phyloP scores from a whole-genome alignment of 2,797 vertebrate species.

The Microtus californicus region DNA sequence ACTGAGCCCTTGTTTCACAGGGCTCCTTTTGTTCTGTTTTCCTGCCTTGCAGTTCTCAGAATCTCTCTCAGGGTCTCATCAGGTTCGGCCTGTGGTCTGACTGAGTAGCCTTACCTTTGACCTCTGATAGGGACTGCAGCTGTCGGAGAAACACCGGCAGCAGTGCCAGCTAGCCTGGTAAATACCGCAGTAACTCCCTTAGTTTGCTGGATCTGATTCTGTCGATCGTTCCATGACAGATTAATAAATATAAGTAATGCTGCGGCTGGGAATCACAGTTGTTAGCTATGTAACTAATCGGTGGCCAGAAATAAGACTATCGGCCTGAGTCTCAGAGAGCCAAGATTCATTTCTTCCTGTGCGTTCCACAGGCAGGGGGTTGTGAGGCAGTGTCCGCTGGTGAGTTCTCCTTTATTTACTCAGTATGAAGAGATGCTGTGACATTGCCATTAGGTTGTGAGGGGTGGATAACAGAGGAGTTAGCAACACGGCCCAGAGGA shows the following conservation, averaged over 20 bases:
- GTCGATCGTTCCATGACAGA: background rate
- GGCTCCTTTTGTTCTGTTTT: background rate
- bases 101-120: background rate
- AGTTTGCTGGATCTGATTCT: constrained; percentile 18
- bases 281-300: background rate
- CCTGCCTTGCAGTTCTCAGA: background rate
- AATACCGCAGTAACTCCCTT: background rate
- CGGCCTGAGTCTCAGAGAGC: rapidly evolving
- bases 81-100: background rate
- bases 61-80: background rate
- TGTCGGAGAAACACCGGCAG: background rate
- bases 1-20: background rate
- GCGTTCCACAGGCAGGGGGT: too few relatives aligned
- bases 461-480: background rate
- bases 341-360: constrained; percentile 3
- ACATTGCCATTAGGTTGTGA: constrained; percentile 51
- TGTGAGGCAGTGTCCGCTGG: constrained; percentile 10
- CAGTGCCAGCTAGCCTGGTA: background rate
- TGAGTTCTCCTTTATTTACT: constrained; percentile 49
- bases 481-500: constrained; percentile 71
- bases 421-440: constrained; percentile 23
- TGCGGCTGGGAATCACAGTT: background rate
- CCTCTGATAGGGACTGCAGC: background rate
- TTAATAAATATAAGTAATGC: constrained; percentile 14
- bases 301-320: background rate